phyloP scores from a whole-genome alignment of 1,140 invertebrate species.

The Psix sp. region DNA sequence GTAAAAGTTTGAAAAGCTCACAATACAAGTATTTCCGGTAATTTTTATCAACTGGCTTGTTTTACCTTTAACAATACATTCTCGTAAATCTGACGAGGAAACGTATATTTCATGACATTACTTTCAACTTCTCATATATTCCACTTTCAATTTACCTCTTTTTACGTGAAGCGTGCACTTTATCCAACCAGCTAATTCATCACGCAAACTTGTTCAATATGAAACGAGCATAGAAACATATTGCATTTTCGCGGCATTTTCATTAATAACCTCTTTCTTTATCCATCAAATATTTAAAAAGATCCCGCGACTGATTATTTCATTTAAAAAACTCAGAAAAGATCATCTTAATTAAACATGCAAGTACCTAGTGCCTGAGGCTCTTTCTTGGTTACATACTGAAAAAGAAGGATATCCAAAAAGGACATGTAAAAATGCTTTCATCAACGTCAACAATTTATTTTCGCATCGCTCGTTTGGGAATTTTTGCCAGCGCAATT shows the following conservation, averaged over 20 bases:
- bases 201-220: slow-evolving; percentile 34
- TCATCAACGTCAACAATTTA: no score
- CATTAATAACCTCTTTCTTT: slow-evolving; percentile 20
- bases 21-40: slow-evolving; percentile 7
- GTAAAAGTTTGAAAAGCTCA: not conserved
- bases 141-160: slow-evolving; percentile 30
- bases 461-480: no score
- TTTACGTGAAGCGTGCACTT: slow-evolving; percentile 20
- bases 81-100: slow-evolving; percentile 19
- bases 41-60: slow-evolving; percentile 18
- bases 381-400: no score
- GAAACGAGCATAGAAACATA: slow-evolving; percentile 2
- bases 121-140: slow-evolving; percentile 17
- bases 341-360: no score
- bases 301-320: no score
- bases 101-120: slow-evolving; percentile 18
- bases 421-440: no score
- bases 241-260: slow-evolving; percentile 4
- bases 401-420: no score
- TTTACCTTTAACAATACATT: slow-evolving; percentile 10
- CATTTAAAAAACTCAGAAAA: no score
- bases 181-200: slow-evolving; percentile 21
- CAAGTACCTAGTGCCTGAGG: no score
- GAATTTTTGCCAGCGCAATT: no score
- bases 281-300: no score